Evolutionary conservation across 2,113 vertebrate species (phyloP).

Genomic region (Cardinalis cardinalis): DNA sequence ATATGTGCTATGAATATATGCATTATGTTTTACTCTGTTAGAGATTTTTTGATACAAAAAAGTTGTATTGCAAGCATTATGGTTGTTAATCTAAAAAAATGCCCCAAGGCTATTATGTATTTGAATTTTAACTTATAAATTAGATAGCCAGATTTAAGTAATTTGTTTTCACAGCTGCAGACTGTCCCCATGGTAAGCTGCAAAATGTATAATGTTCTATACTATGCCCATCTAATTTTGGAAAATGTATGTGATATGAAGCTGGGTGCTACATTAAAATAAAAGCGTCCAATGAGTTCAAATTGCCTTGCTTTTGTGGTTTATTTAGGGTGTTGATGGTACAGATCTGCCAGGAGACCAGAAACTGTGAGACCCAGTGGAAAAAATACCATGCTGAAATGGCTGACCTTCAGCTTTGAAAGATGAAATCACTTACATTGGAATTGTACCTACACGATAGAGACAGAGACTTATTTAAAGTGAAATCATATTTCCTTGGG

Average conservation of each 20-base stretch:
- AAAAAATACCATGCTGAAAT: background rate
- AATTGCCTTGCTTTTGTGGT: conserved; percentile 2
- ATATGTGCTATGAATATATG: conserved; percentile 55
- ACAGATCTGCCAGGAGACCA: background rate
- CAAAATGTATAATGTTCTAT: conserved; percentile 17
- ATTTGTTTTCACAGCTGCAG: conserved; percentile 72
- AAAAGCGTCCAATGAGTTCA: conserved; percentile 60
- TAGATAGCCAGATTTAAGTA: conserved; percentile 65
- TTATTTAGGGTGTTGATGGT: conserved; percentile 21
- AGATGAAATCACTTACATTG: conserved; percentile 10
- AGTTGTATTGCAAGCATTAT: conserved; percentile 40
- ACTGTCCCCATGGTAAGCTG: conserved; percentile 56
- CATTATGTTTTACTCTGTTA: conserved; percentile 57
- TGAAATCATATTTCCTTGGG: background rate
- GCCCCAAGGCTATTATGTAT: conserved; percentile 50
- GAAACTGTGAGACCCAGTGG: background rate
- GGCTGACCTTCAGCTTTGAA: conserved; percentile 22
- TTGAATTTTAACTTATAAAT: conserved; percentile 64
- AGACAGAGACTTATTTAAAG: background rate
- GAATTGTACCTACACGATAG: background rate
- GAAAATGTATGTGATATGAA: conserved; percentile 62
- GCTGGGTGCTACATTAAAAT: conserved; percentile 67
- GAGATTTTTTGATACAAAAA: conserved; percentile 45
- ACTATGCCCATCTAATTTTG: conserved; percentile 40
- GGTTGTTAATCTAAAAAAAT: conserved; percentile 52